Evolutionary conservation across 2,797 vertebrate genomes (phyloP), one percentile per base, ranked within the genome.

Genomic region (Pseudomugil tenellus): DNA sequence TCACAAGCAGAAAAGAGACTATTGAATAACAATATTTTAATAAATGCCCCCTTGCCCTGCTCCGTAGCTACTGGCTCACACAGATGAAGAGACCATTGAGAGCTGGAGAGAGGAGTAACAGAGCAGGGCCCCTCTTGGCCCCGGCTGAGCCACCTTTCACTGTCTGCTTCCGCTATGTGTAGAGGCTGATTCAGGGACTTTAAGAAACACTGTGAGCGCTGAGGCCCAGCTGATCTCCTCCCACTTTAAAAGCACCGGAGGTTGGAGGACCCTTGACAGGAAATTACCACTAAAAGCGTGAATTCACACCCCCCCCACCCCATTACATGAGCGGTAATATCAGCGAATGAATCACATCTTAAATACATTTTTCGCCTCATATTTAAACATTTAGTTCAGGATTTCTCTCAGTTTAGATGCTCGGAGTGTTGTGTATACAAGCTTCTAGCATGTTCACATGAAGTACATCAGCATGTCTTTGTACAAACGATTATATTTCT

Each of bases 1-100:
- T 95, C 94, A 89, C 90, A 86, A 67, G 70, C 89, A 95, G 93
- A 97, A 96, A 98, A 97, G 97, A 95, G 93, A 92, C 94, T 91
- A 98, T 96, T 98, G 96, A 97, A 95, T 93, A 95, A 94, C 94
- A 92, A 95, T 96, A 94, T 96, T 95, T 95, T 96, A 94, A 92
- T 93, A 95, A 94, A 89, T 79, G 80, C 88, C 90, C 92, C 81
- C 71, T 54, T 92, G 91, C 91, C 93, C 93, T 90, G 76, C 84
- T 91, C 92, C 84, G 90, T 80, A 87, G 86, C 84, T 74, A 90
- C 90, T 89, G 91, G 89, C 84, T 89, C 80, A 56, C 74, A 92
- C 71, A 78, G 92, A 86, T 92, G 94, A 93, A 92, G 91, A 92
- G 89, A 92, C 93, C 89, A 93, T 96, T 94, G 93, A 94, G 92